Percentiles rank a stretch among this genome's conserved stretches.
These are phyloP conservation scores for Seriola dumerili DNA, from an alignment of 2,113 vertebrate species.

Conservation along the genomic window DNA sequence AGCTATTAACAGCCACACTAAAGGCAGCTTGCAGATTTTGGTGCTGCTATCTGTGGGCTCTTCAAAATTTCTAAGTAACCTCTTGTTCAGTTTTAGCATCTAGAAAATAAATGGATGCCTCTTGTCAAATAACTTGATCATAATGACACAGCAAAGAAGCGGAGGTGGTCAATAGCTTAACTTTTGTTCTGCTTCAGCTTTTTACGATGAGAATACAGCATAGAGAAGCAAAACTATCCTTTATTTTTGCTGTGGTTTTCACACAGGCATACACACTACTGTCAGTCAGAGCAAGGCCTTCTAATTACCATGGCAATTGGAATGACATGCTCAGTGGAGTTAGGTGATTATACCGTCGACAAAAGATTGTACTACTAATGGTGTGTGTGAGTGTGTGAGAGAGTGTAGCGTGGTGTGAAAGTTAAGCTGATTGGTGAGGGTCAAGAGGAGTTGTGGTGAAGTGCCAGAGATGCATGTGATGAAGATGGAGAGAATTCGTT, in stretches of 20 bases:
- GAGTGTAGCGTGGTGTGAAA: slow-evolving; percentile 18
- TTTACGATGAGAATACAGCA: neutral
- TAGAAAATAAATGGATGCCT: neutral
- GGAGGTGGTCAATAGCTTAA: neutral
- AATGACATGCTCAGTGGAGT: slow-evolving; percentile 45
- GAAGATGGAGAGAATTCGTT: neutral
- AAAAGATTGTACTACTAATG: slow-evolving; percentile 24
- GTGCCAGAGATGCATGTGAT: neutral
- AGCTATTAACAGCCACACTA: slow-evolving; percentile 12
- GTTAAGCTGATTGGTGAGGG: slow-evolving; percentile 21
- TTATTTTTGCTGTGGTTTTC: neutral
- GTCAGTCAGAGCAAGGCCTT: slow-evolving; percentile 25
- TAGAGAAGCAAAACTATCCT: neutral
- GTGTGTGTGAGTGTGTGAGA: slow-evolving; percentile 6
- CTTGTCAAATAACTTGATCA: slow-evolving; percentile 6
- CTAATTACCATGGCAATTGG: slow-evolving; percentile 48
- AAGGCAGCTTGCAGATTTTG: slow-evolving; percentile 26
- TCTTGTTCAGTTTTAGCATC: neutral
- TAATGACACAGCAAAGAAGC: slow-evolving; percentile 7
- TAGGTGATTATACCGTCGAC: slow-evolving; percentile 41
- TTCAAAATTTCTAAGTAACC: slow-evolving; percentile 14
- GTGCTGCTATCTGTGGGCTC: slow-evolving; percentile 16
- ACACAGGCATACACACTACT: neutral
- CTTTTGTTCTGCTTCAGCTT: neutral
- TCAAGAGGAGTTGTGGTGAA: neutral